phyloP scores from a whole-genome alignment of 2,888 invertebrate species.

The Lasioglossum marginatum region DNA sequence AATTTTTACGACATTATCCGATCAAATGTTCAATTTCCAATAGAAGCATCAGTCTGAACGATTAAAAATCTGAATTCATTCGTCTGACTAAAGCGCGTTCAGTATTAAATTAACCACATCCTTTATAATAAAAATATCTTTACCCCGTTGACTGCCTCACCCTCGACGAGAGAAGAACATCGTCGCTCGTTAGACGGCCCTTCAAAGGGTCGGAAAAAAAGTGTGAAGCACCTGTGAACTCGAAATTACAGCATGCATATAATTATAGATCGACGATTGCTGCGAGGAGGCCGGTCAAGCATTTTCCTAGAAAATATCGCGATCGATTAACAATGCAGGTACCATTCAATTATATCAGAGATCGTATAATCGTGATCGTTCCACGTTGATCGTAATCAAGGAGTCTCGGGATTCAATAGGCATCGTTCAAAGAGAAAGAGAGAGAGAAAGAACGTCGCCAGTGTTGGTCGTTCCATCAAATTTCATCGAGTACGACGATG shows the following conservation, averaged over 20 bases:
- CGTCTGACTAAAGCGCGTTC: neutral
- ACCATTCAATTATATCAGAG: slow-evolving; percentile 7
- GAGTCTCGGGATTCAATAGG: neutral
- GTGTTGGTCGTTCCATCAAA: slow-evolving; percentile 43
- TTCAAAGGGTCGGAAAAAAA: neutral
- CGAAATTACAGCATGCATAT: neutral
- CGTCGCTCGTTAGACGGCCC: neutral
- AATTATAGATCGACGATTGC: neutral
- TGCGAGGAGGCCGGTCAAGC: neutral
- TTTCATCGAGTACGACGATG: slow-evolving; percentile 43
- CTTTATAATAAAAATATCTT: neutral
- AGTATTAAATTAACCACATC: neutral
- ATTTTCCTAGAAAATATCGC: slow-evolving; percentile 11
- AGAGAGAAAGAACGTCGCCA: neutral
- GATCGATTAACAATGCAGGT: neutral
- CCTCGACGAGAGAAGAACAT: neutral
- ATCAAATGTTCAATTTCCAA: too few relatives aligned
- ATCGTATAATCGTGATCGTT: slow-evolving; percentile 2
- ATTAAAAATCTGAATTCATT: neutral
- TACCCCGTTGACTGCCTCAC: neutral
- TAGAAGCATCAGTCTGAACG: too few relatives aligned
- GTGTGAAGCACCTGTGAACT: neutral
- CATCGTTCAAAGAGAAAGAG: neutral
- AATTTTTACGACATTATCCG: neutral
- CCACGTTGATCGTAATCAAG: neutral